A percentile compares a stretch with the other conserved stretches of the same genome.
Evolutionary conservation across 2,888 invertebrate species (phyloP).

Genomic region (Doris montereyensis): DNA sequence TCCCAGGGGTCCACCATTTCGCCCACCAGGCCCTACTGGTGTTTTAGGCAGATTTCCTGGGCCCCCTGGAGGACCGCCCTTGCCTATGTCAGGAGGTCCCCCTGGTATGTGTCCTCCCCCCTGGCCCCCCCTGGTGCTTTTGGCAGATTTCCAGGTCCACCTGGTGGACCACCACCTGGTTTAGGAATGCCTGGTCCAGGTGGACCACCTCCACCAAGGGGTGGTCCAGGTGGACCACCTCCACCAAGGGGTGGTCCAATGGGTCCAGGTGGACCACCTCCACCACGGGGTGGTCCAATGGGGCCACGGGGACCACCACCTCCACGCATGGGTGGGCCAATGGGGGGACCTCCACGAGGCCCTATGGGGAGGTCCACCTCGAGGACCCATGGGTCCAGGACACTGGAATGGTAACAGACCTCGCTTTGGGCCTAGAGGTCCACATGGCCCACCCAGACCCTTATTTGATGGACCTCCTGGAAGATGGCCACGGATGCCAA

Average conservation of each 20-base stretch:
- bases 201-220: slow-evolving; percentile 30
- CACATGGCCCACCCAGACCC: slow-evolving; percentile 38
- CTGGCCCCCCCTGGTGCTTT: neutral
- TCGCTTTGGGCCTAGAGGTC: slow-evolving; percentile 24
- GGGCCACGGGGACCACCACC: slow-evolving; percentile 37
- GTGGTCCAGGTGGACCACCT: slow-evolving; percentile 34
- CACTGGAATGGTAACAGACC: neutral
- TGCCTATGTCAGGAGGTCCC: neutral
- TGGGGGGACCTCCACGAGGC: slow-evolving; percentile 9
- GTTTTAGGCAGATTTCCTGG: slow-evolving; percentile 26
- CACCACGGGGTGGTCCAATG: slow-evolving; percentile 36
- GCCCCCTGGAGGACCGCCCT: neutral
- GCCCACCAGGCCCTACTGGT: slow-evolving; percentile 33
- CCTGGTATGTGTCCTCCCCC: neutral
- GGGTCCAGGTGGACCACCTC: slow-evolving; percentile 25
- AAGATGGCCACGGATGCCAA: slow-evolving; percentile 38
- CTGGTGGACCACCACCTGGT: slow-evolving; percentile 32
- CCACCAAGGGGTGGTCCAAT: too few relatives aligned
- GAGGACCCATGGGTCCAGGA: slow-evolving; percentile 24
- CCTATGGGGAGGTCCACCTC: slow-evolving; percentile 23
- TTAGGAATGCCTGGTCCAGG: slow-evolving; percentile 32
- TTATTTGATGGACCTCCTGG: slow-evolving; percentile 41
- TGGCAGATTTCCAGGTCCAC: slow-evolving; percentile 28
- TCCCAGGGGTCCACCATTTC: slow-evolving; percentile 25
- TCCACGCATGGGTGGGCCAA: too few relatives aligned